phyloP scores from a whole-genome alignment of 2,113 vertebrate genomes.

The Phasianus colchicus region DNA sequence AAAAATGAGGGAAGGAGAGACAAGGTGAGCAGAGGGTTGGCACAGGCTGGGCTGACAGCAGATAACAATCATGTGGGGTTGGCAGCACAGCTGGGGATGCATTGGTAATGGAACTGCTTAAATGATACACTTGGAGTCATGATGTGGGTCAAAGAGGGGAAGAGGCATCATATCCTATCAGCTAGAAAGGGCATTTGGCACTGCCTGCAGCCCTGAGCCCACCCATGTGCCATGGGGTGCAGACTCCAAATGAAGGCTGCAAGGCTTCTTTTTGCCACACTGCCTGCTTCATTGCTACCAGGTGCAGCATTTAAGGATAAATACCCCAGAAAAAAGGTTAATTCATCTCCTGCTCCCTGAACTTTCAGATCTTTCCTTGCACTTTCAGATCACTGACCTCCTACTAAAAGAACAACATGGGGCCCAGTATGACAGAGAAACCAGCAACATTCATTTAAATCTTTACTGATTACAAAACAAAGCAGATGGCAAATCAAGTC shows the following conservation, averaged over 20 bases:
- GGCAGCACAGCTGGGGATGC: background rate
- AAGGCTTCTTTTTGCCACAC: background rate
- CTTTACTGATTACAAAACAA: slow-evolving; percentile 34
- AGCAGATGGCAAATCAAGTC: slow-evolving; percentile 29
- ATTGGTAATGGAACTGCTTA: background rate
- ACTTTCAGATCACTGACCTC: background rate
- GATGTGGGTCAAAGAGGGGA: background rate
- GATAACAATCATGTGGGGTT: accelerated
- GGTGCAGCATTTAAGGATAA: background rate
- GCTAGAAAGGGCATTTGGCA: background rate
- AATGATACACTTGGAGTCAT: background rate
- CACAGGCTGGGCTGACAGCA: background rate
- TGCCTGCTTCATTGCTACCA: background rate
- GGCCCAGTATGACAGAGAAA: background rate
- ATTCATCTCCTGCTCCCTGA: background rate
- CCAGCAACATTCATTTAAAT: slow-evolving; percentile 1
- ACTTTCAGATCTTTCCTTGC: background rate
- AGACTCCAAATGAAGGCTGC: background rate
- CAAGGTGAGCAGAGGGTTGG: background rate
- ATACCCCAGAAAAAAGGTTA: background rate
- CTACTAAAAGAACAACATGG: background rate
- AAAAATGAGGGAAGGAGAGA: background rate
- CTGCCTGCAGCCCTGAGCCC: accelerated
- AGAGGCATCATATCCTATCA: accelerated
- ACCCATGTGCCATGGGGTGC: accelerated